phyloP scores from a whole-genome alignment of 2,888 invertebrate species.

The Philaethria dido region DNA sequence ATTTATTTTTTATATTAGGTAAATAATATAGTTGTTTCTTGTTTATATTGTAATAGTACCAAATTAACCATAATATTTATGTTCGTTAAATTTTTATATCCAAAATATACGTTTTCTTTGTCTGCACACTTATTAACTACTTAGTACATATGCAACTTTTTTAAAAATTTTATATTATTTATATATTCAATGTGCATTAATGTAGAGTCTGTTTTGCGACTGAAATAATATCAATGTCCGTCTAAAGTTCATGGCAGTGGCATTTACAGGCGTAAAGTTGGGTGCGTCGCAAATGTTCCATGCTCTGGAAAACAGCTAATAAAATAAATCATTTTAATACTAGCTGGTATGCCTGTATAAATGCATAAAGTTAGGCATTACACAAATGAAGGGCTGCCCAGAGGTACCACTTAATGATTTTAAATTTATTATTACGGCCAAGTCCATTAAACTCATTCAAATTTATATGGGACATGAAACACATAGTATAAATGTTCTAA shows the following conservation, averaged over 20 bases:
- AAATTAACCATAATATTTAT: not conserved
- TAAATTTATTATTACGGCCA: not conserved
- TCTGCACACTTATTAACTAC: too few species aligned
- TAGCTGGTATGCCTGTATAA: slow-evolving; percentile 16
- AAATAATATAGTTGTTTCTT: not conserved
- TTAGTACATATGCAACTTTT: too few species aligned
- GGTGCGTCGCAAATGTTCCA: slow-evolving; percentile 40
- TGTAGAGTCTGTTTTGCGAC: slow-evolving; percentile 10
- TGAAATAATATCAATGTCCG: slow-evolving; percentile 33
- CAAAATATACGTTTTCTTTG: not conserved
- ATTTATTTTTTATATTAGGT: not conserved
- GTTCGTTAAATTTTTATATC: not conserved
- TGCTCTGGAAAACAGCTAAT: slow-evolving; percentile 31
- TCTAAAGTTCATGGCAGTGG: slow-evolving; percentile 48
- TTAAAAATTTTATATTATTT: too few species aligned
- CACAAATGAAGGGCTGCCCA: not conserved
- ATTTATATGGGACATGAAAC: not conserved
- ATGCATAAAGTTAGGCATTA: not conserved
- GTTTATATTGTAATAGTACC: too few species aligned
- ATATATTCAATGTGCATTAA: not conserved
- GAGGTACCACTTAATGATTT: not conserved
- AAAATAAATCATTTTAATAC: slow-evolving; percentile 39
- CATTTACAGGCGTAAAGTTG: slow-evolving; percentile 41
- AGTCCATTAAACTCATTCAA: not conserved
- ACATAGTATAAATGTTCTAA: not conserved